Evolutionary conservation across 2,797 vertebrate species (phyloP), one percentile per base, ranked within the genome.

Genomic region (Octomys mimax): DNA sequence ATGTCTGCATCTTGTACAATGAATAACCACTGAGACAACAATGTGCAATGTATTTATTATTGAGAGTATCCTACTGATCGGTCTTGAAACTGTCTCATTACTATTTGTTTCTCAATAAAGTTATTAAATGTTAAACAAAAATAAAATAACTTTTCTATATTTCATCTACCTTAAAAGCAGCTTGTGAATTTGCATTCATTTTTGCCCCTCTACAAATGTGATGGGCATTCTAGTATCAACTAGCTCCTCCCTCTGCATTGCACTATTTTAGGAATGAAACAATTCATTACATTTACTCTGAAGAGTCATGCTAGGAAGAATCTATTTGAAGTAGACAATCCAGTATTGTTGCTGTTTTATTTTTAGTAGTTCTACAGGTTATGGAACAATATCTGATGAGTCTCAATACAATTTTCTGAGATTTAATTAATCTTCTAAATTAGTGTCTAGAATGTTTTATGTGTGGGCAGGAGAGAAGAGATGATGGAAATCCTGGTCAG

Each of bases 401-500:
- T 68, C 22, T 85, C 75, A 88, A 4, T 78, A 39, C 39, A 83
- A 80, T 96, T 96, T 93, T 96, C 78, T 93, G 78, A 94, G 42
- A 94, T 96, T 80, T 96, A 97, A 97, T 96, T 97, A 96, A 96
- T 95, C 93, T 90, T 96, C 78, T 95, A 95, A 93, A 95, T 91
- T 94, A 95, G 71, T 83, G 78, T 91, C 93, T 93, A 36, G 39
- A 73, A 95, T 92, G 70, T 66, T 92, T 96, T 96, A 87, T 97
- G 71, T 83, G 64, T 92, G 80, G 31, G 59, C 82, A 96, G 91
- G 89, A 96, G 75, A 90, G 78, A 95, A 91, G 79, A 96, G 92
- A 91, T 73, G 73, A 82, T 11, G 81, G 87, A 54, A 94, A 93
- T 88, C 89, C 26, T 83, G 81, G 91, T 84, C 6, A 3, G 92